Conservation (phyloP, 2,888 invertebrate species). For the Cephus spinipes region DNA sequence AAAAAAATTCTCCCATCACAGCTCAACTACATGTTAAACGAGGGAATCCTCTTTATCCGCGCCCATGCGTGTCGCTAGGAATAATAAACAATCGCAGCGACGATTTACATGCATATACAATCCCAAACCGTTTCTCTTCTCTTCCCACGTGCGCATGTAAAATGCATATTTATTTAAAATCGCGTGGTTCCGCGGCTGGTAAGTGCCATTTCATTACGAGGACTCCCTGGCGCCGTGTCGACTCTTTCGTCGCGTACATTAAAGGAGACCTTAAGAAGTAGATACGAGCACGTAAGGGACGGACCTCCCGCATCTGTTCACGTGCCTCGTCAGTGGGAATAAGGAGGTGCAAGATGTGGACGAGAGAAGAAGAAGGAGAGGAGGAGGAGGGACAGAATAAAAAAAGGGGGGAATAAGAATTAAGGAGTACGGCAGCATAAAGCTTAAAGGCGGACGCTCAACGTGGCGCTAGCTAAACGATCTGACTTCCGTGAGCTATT, state of each 20-base stretch:
- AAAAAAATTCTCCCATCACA: neutral
- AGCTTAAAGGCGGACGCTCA: neutral
- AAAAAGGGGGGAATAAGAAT: slow-evolving; percentile 17
- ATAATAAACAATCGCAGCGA: slow-evolving; percentile 53
- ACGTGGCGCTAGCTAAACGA: slow-evolving; percentile 4
- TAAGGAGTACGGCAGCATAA: neutral
- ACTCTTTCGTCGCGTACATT: slow-evolving; percentile 1
- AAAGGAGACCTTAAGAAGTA: neutral
- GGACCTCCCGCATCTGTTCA: neutral
- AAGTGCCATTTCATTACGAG: slow-evolving; percentile 6
- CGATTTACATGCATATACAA: slow-evolving; percentile 55
- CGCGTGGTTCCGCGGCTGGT: slow-evolving; percentile 1
- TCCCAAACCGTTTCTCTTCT: slow-evolving; percentile 25
- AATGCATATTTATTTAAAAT: slow-evolving; percentile 6
- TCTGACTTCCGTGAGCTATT: slow-evolving; percentile 4
- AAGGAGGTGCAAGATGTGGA: neutral
- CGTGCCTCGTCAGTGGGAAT: neutral
- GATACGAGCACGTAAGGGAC: neutral
- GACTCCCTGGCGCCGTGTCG: neutral
- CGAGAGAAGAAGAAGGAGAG: slow-evolving; percentile 6
- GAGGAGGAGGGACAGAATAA: slow-evolving; percentile 11
- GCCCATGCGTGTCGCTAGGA: slow-evolving; percentile 31
- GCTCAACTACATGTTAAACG: neutral
- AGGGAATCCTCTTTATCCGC: neutral
- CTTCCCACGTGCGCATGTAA: neutral